Conservation (phyloP, 2,797 vertebrate genomes). For the Margarornis squamiger region DNA sequence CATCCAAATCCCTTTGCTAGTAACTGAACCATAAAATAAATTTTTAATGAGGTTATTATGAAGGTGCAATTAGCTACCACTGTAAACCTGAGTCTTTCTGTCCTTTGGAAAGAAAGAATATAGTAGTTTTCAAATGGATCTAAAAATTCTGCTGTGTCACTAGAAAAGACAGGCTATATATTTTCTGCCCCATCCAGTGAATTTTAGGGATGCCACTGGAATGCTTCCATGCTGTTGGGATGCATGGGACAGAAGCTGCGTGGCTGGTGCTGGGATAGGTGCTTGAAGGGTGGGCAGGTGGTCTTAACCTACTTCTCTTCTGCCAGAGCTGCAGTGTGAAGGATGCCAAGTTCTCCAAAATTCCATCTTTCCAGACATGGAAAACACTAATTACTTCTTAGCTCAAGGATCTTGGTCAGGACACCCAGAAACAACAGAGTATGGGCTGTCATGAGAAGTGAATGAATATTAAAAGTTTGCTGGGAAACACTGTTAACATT, state of each 20-base stretch:
- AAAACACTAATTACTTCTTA: neutral
- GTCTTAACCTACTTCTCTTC: neutral
- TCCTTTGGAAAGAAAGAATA: neutral
- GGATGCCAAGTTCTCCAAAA: neutral
- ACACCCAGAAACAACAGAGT: neutral
- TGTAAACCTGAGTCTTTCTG: neutral
- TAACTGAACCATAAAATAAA: neutral
- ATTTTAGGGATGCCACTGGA: neutral
- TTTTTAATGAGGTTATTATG: neutral
- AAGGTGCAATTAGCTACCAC: neutral
- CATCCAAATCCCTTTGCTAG: neutral
- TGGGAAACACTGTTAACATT: neutral
- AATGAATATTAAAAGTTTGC: neutral
- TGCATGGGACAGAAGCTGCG: accelerated
- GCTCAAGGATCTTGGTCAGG: neutral
- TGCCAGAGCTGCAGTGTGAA: neutral
- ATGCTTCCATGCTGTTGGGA: neutral
- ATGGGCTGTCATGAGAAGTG: neutral
- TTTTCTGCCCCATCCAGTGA: neutral
- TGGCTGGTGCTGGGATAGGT: neutral
- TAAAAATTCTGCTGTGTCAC: neutral
- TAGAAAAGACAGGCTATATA: neutral
- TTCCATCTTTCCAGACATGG: neutral
- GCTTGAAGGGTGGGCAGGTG: neutral
- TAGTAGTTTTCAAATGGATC: neutral